phyloP scores from a whole-genome alignment of 2,113 vertebrate species.

The Meles meles region DNA sequence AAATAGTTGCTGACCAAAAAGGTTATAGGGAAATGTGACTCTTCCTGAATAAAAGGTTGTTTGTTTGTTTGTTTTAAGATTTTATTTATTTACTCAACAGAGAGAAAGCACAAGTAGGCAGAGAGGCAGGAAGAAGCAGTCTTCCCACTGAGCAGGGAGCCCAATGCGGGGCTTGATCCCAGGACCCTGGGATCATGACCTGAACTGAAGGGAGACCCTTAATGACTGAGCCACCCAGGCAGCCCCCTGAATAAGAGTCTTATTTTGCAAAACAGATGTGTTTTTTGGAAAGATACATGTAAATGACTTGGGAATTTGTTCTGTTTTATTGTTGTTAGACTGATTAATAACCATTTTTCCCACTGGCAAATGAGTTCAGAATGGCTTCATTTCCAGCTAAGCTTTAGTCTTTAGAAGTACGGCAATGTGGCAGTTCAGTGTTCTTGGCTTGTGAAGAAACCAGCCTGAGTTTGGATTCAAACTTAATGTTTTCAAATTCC shows the following conservation, averaged over 20 bases:
- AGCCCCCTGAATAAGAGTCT: background rate
- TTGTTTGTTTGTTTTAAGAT: too few relatives aligned
- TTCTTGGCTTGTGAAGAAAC: background rate
- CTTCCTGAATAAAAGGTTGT: background rate
- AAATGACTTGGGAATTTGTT: background rate
- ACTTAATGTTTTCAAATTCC: background rate
- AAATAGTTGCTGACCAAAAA: constrained; percentile 13
- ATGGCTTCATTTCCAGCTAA: background rate
- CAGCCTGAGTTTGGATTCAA: background rate
- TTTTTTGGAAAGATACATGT: background rate
- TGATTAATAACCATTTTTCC: background rate
- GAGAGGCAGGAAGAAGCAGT: too few relatives aligned
- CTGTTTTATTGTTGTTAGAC: background rate
- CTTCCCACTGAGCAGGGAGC: too few relatives aligned
- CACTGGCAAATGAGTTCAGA: background rate
- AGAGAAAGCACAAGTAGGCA: too few relatives aligned
- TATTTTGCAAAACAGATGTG: background rate
- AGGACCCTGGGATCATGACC: too few relatives aligned
- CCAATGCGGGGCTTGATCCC: too few relatives aligned
- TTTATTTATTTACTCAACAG: too few relatives aligned
- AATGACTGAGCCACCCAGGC: too few relatives aligned
- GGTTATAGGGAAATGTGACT: background rate
- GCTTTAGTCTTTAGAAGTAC: background rate
- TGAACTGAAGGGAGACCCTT: too few relatives aligned
- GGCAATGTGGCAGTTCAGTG: background rate